Conservation (phyloP, 2,888 invertebrate genomes). For the Rhagophthalmus giganteus region DNA sequence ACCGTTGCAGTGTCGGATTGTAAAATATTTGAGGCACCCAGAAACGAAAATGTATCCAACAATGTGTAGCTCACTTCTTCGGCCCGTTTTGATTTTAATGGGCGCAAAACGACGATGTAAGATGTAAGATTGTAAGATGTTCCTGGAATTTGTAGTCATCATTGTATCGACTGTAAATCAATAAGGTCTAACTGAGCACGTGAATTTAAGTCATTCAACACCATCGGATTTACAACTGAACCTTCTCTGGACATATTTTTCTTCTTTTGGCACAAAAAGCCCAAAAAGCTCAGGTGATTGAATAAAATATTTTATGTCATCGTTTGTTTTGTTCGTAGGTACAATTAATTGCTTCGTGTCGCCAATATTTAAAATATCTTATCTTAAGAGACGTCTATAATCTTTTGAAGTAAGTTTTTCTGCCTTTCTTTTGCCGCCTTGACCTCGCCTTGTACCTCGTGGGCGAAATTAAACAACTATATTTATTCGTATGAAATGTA, state of each 20-base stretch:
- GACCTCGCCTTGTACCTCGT: no score
- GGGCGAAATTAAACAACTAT: no score
- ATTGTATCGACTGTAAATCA: not conserved
- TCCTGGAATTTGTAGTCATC: not conserved
- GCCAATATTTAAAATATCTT: no score
- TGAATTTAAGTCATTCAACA: not conserved
- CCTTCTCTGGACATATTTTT: not conserved
- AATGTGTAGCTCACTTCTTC: slow-evolving; percentile 1
- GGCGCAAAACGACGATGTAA: slow-evolving; percentile 1
- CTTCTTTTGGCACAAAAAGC: not conserved
- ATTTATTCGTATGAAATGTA: no score
- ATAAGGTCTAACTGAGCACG: not conserved
- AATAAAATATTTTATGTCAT: no score
- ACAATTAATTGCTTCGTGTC: no score
- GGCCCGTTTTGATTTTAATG: slow-evolving; percentile 3
- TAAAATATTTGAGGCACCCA: slow-evolving; percentile 1
- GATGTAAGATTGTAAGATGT: slow-evolving; percentile 1
- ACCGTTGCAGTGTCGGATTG: slow-evolving; percentile 1
- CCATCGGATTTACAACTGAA: not conserved
- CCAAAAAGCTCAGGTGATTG: not conserved
- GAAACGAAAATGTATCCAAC: slow-evolving; percentile 1
- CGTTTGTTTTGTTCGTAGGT: no score
- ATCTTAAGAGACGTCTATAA: no score
- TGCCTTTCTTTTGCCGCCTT: no score
- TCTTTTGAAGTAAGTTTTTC: no score